A percentile compares a stretch with the other conserved stretches of the same genome.
Evolutionary conservation across 2,888 invertebrate genomes (phyloP).

Genomic region (Lysandra coridon): DNA sequence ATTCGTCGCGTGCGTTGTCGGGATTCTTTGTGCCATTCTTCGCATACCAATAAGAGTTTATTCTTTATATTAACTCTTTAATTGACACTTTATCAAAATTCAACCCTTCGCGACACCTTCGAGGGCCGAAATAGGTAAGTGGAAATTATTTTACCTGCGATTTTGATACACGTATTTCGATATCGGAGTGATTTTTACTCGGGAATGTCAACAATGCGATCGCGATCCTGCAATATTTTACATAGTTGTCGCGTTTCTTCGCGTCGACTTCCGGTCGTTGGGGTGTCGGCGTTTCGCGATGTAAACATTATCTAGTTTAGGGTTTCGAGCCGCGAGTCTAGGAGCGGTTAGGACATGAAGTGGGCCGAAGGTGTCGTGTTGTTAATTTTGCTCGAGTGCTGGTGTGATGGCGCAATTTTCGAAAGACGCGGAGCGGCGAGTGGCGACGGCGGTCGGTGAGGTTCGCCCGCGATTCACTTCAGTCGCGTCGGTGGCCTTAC

Average conservation of each 20-base stretch:
- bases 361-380: constrained; percentile 78
- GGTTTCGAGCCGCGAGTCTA: constrained; percentile 62
- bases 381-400: constrained; percentile 79
- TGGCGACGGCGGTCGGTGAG: constrained; percentile 77
- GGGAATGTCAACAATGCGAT: constrained; percentile 87
- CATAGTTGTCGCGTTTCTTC: constrained; percentile 88
- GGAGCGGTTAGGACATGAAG: constrained; percentile 74
- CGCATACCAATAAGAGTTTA: constrained; percentile 93
- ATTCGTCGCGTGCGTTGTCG: constrained; percentile 94
- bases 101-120: constrained; percentile 82
- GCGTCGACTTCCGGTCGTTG: constrained; percentile 80
- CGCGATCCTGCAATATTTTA: constrained; percentile 88
- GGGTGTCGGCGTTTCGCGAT: constrained; percentile 79
- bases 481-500: constrained; percentile 81
- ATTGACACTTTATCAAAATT: constrained; percentile 84
- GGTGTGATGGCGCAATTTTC: constrained; percentile 82
- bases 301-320: constrained; percentile 80
- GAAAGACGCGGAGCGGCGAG: constrained; percentile 81
- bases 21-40: constrained; percentile 99
- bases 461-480: constrained; percentile 80
- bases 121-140: constrained; percentile 87
- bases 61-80: constrained; percentile 86
- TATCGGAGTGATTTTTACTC: constrained; percentile 83
- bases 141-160: constrained; percentile 76
- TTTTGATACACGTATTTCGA: constrained; percentile 83